Evolutionary conservation across 2,888 invertebrate species (phyloP), one percentile per base, ranked within the genome.

Genomic region (Meiosimyza platycephala): DNA sequence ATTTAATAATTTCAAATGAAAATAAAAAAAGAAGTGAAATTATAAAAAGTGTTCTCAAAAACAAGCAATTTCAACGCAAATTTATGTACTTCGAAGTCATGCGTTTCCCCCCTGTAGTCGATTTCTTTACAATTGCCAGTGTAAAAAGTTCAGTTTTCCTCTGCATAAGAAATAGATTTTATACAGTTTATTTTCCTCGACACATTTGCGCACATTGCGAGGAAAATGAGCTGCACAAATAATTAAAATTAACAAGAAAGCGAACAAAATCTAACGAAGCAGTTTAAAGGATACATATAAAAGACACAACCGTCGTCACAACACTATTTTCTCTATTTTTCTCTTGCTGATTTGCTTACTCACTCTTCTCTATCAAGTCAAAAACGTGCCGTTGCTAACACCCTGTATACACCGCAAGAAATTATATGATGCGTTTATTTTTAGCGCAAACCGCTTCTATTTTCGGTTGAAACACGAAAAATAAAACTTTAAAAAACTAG

Each of bases 391-490:
- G 54, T 18, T 7, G n/a, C 15, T 55, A 48, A 16, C 64, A 67
- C 67, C 67, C 67, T 67, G 67, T 59, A 68, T 59, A 28, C 54
- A 66, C 66, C 55, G 40, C 16, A 40, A 65, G 52, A 66, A 66
- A 57, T 28, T 16, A 22, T 70, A 18, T 63, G 40, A 22, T 47
- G 40, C 16, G 50, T 54, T 59, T 72, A 72, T 72, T 72, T 72
- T 66, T 66, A 72, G 72, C 40, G 6, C 12, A n/a, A 51, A 66
- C 47, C 22, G 51, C 55, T 48, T 72, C 71, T 71, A 68, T 74
- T 74, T 74, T 72, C 51, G 72, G 74, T 50, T 33, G 50, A n/a
- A 65, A 57, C 48, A 51, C 13, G 57, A 57, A 65, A 63, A 28
- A 40, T 9, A 66, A 51, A 47, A 52, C 6, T 13, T 18, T 28